Percentiles rank a stretch among this genome's conserved stretches.
Evolutionary conservation across 2,113 vertebrate genomes (phyloP).

Genomic region (Hippocampus abdominalis): DNA sequence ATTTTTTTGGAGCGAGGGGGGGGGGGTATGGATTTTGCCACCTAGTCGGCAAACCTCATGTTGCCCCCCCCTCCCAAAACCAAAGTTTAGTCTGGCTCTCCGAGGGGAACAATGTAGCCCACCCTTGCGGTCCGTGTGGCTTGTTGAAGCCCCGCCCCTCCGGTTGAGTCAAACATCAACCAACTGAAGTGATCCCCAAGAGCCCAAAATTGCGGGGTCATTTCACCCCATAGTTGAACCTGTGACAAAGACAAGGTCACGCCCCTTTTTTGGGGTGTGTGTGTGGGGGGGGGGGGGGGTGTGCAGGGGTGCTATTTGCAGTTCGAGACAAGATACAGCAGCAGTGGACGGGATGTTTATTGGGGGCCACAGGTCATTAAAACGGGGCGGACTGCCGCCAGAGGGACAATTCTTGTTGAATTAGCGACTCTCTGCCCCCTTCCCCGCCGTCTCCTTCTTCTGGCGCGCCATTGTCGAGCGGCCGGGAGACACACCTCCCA

Average conservation of each 20-base stretch:
- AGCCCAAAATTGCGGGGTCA: conserved; percentile 2
- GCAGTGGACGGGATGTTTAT: conserved; percentile 55
- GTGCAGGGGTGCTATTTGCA: conserved; percentile 33
- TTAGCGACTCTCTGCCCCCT: conserved; percentile 14
- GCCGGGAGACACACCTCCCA: conserved; percentile 73
- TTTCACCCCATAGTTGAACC: conserved; percentile 30
- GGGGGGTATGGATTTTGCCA: background rate
- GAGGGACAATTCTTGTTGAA: conserved; percentile 63
- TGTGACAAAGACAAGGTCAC: conserved; percentile 22
- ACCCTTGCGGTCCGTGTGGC: background rate
- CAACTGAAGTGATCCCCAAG: background rate
- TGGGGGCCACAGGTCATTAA: conserved; percentile 60
- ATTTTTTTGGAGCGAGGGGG: background rate
- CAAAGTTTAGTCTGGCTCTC: background rate
- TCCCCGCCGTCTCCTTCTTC: conserved; percentile 7
- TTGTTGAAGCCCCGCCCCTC: background rate
- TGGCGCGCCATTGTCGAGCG: conserved; percentile 70
- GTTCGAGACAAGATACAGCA: conserved; percentile 45
- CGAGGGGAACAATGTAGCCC: background rate
- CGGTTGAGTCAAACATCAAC: background rate
- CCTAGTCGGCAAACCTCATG: background rate
- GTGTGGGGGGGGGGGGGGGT: conserved; percentile 17
- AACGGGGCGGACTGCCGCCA: conserved; percentile 52
- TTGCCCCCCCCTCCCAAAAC: background rate
- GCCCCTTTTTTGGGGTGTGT: conserved; percentile 13